phyloP scores from a whole-genome alignment of 2,797 vertebrate species.

The Clarias fuscus region DNA sequence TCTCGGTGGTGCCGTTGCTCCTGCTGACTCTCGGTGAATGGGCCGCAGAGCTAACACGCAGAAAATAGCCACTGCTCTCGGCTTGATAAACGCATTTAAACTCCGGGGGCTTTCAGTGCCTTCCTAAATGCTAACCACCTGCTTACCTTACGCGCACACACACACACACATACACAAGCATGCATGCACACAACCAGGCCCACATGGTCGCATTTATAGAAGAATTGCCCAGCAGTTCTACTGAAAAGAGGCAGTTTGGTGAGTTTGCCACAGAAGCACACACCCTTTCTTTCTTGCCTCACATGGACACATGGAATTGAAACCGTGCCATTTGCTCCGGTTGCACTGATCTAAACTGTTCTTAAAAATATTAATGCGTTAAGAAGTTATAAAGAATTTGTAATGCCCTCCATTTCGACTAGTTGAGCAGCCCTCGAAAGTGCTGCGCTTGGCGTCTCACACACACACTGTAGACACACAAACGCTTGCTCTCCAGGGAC shows the following conservation, averaged over 20 bases:
- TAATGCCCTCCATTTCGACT: constrained; percentile 22
- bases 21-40: constrained; percentile 56
- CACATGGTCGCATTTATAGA: constrained; percentile 36
- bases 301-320: constrained; percentile 2
- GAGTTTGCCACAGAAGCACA: neutral
- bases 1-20: constrained; percentile 50
- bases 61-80: constrained; percentile 72
- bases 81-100: constrained; percentile 59
- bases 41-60: constrained; percentile 69
- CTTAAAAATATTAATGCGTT: neutral
- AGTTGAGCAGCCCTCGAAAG: neutral
- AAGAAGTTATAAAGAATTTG: neutral
- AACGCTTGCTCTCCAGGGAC: constrained; percentile 5
- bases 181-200: neutral
- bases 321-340: constrained; percentile 14
- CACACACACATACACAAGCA: neutral
- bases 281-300: constrained; percentile 8
- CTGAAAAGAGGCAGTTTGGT: neutral
- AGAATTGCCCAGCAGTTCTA: constrained; percentile 39
- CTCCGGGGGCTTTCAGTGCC: constrained; percentile 47
- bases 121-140: constrained; percentile 56
- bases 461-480: neutral
- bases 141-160: constrained; percentile 28
- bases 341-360: constrained; percentile 1
- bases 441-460: neutral